Base-by-base conservation (phyloP, 2,113 vertebrate species). In the Rafetus swinhoei region DNA sequence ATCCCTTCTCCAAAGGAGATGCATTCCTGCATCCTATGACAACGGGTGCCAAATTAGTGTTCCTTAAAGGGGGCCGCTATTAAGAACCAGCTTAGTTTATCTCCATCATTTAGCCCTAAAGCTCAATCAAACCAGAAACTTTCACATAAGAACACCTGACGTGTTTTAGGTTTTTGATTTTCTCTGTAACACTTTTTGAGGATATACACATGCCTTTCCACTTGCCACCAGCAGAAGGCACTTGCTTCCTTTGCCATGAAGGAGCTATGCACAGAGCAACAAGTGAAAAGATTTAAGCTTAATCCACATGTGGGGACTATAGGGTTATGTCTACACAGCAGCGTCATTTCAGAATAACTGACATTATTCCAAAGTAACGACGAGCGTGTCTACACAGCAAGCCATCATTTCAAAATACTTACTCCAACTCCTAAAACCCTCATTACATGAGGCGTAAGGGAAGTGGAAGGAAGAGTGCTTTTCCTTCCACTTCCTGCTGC, bases 141-240 rank as follows among this genome's bases (percentile, higher is more conserved):
- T 60, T 11, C 65, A 45, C 39, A 7, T 77, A 24, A 10, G 50
- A 7, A n/a, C 10, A 18, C 60, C 72, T 45, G 45, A 45, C 45
- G 5, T 45, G 45, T 45, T 45, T 72, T 50, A 77, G 21, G 27
- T 81, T n/a, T 79, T 59, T 16, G 50, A 32, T 53, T 76, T 77
- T 50, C 24, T 50, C 6, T 22, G 3, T 12, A 72, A 72, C 24
- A 4, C 24, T 77, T 77, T 50, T 10, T 53, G 54, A 62, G 50
- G n/a, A 76, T 5, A 69, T 53, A 55, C 62, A 74, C 80, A 27
- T 59, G 94, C 86, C 77, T 29, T 87, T 95, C 90, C 76, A 72
- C 9, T 10, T 65, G 15, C 9, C 55, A 84, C 94, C 98, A 96
- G 96, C 45, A 97, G 98, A 93, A 94, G 95, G 96, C 94, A 12